Percentiles rank a stretch among this genome's conserved stretches.
phyloP scores from a whole-genome alignment of 2,113 vertebrate species.

The Hiodon tergisus region DNA sequence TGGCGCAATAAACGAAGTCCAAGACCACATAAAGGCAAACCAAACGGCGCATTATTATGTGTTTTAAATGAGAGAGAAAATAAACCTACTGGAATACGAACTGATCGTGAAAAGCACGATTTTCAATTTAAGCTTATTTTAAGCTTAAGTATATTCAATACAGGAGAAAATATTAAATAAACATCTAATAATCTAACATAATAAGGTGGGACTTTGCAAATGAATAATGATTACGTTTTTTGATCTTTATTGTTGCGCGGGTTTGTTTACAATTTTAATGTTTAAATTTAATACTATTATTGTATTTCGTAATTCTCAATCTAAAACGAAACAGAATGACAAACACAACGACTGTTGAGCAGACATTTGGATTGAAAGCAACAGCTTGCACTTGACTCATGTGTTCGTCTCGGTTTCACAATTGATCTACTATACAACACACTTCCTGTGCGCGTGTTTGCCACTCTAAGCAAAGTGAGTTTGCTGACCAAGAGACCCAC shows the following conservation, averaged over 20 bases:
- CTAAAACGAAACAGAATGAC: neutral
- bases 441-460: neutral
- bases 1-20: conserved; percentile 27
- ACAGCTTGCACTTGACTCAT: conserved; percentile 31
- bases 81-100: neutral
- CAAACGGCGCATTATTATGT: neutral
- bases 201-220: too few species aligned
- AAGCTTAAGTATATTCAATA: too few species aligned
- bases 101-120: neutral
- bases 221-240: too few species aligned
- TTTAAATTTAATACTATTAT: neutral
- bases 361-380: conserved; percentile 30
- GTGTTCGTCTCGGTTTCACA: conserved; percentile 1
- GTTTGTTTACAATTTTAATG: neutral
- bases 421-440: neutral
- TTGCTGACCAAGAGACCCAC: neutral
- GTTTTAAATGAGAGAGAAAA: too few species aligned
- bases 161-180: too few species aligned
- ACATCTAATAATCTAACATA: too few species aligned
- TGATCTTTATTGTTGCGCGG: too few species aligned
- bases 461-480: conserved; percentile 3
- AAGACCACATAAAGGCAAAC: conserved; percentile 1
- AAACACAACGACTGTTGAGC: neutral
- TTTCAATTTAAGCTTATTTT: too few species aligned
- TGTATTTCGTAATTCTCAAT: neutral